Conservation (phyloP, 1,140 invertebrate species). For the Contarinia nasturtii region DNA sequence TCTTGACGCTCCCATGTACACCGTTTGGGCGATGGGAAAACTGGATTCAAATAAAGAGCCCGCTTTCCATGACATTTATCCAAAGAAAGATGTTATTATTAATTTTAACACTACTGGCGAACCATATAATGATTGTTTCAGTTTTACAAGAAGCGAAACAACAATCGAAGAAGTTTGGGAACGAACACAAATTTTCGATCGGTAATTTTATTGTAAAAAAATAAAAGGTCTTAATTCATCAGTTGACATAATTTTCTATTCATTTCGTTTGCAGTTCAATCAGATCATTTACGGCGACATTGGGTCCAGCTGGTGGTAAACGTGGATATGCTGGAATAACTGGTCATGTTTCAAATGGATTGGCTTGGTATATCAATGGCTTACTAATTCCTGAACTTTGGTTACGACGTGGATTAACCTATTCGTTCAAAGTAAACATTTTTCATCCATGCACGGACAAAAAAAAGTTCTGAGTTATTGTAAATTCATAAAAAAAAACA, state of each 20-base stretch:
- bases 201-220: conserved; percentile 15
- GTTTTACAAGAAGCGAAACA: conserved; percentile 35
- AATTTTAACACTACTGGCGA: conserved; percentile 41
- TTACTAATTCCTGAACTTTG: conserved; percentile 70
- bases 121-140: conserved; percentile 43
- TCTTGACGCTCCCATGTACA: conserved; percentile 39
- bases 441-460: background rate
- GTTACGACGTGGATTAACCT: conserved; percentile 65
- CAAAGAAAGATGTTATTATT: conserved; percentile 43
- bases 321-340: conserved; percentile 61
- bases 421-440: conserved; percentile 50
- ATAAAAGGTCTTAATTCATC: background rate
- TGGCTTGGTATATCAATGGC: conserved; percentile 46
- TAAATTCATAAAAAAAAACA: background rate
- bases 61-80: conserved; percentile 65
- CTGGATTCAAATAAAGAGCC: conserved; percentile 62
- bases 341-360: conserved; percentile 30
- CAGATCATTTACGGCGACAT: conserved; percentile 48
- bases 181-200: conserved; percentile 54
- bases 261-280: too few species aligned
- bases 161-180: conserved; percentile 45
- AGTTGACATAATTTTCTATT: too few species aligned
- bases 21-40: conserved; percentile 72
- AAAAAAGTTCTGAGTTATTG: background rate
- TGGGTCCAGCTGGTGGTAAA: conserved; percentile 63